Evolutionary conservation across 2,797 vertebrate species (phyloP).

Genomic region (Zalophus californianus): DNA sequence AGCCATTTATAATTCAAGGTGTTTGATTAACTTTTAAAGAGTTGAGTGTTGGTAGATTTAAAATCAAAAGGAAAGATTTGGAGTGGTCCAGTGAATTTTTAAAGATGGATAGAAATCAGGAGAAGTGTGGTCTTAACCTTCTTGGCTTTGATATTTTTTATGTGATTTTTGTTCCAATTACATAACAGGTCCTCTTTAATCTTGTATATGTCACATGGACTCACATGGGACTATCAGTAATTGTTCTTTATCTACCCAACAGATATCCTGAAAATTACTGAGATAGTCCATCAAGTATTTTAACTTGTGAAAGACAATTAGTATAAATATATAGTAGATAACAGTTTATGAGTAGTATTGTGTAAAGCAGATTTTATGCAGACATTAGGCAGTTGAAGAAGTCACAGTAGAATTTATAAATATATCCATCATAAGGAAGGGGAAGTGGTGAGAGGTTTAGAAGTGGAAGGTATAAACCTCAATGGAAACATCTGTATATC

Average conservation of each 20-base stretch:
- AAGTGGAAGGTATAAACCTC: not conserved
- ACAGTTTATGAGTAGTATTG: not conserved
- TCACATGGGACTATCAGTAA: not conserved
- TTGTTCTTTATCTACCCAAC: not conserved
- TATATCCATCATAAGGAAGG: not conserved
- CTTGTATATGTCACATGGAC: not conserved
- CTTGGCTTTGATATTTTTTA: constrained; percentile 55
- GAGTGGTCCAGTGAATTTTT: constrained; percentile 20
- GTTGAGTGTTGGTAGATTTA: constrained; percentile 68
- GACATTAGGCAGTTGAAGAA: not conserved
- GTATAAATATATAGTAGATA: not conserved
- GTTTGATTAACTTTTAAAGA: constrained; percentile 79
- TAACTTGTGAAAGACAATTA: not conserved
- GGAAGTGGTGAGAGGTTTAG: not conserved
- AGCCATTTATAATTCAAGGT: constrained; percentile 75
- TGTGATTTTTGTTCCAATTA: constrained; percentile 5
- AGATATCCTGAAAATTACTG: not conserved
- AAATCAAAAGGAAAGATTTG: constrained; percentile 59
- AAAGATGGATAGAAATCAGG: not conserved
- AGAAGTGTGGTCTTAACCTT: not conserved
- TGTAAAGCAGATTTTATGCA: not conserved
- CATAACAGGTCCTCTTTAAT: not conserved
- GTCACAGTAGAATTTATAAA: not conserved
- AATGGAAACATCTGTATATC: not conserved
- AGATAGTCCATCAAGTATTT: not conserved